Evolutionary conservation across 2,113 vertebrate genomes (phyloP), one percentile per base, ranked within the genome.

Genomic region (Phaetusa simplex): DNA sequence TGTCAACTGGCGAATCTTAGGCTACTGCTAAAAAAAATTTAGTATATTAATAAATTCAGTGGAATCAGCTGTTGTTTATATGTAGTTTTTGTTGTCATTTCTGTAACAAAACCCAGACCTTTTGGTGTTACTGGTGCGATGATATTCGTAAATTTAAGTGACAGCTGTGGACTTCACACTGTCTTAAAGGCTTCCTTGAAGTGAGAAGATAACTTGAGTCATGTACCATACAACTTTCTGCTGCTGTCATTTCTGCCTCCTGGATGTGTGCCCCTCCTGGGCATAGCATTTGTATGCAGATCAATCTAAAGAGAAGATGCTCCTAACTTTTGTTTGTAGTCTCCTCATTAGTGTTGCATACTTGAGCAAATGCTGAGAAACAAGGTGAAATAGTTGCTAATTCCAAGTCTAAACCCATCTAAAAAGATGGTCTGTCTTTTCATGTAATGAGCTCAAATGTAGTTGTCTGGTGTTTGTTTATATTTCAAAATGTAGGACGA

Each of bases 191-290:
- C 15, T 50, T 91, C 20, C 27, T 47, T 17, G n/a, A 3, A 83
- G 50, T 32, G 6, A 5, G 0, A 3, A 62, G 47, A 0, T 49
- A 59, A 70, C 18, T 49, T 1, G 2, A 49, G 6, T 72, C 8
- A n/a, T 38, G 12, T 45, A 42, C 22, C 5, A 5, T n/a, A 27
- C 20, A n/a, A 12, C 59, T 61, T 79, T 53, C 26, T 86, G 29
- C 23, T 76, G 24, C 49, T 64, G 26, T 87, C 3, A 14, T 49
- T 79, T 87, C 16, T 74, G 53, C 42, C 6, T 69, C 14, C 14
- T 21, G 58, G 20, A 40, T 38, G 11, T 49, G 17, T 52, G 20
- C 47, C 47, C 47, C 11, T 78, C 5, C 8, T n/a, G 13, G 24
- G 29, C 22, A 8, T 18, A 36, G 21, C 21, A 19, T 50, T 72